Evolutionary conservation across 1,140 invertebrate species (phyloP).

Genomic region (Euura saliciscinereae): DNA sequence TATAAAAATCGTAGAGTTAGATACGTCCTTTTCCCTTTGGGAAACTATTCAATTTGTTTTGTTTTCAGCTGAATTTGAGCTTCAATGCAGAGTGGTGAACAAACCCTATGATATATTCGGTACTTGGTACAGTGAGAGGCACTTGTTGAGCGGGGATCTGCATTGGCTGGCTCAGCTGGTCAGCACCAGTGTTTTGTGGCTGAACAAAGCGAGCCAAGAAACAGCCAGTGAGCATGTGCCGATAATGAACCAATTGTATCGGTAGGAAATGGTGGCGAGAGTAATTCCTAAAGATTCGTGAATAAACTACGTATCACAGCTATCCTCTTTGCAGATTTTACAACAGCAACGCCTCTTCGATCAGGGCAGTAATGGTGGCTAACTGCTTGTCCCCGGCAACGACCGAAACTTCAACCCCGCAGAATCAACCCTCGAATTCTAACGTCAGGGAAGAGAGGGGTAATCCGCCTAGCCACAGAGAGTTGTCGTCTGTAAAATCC

Average conservation of each 20-base stretch:
- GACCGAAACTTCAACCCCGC: constrained; percentile 40
- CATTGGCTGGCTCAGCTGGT: constrained; percentile 82
- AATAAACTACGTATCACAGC: background rate
- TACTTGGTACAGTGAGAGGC: constrained; percentile 86
- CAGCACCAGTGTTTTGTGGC: constrained; percentile 80
- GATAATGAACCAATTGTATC: constrained; percentile 78
- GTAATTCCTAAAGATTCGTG: background rate
- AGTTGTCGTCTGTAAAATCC: constrained; percentile 46
- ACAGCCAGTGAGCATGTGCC: constrained; percentile 81
- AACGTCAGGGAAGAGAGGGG: constrained; percentile 53
- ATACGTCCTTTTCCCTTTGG: background rate
- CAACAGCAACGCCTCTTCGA: constrained; percentile 82
- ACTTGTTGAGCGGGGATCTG: constrained; percentile 81
- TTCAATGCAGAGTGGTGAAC: constrained; percentile 83
- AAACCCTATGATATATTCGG: constrained; percentile 91
- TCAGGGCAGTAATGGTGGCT: constrained; percentile 77
- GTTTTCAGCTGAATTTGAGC: constrained; percentile 68
- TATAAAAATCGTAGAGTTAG: constrained; percentile 17
- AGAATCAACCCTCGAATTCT: constrained; percentile 41
- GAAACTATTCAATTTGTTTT: constrained; percentile 17
- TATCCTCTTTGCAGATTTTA: constrained; percentile 68
- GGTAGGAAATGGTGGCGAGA: constrained; percentile 36
- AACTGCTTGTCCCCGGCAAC: constrained; percentile 64
- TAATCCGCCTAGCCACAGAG: constrained; percentile 62
- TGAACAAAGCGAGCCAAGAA: constrained; percentile 86